Base-by-base conservation (phyloP, 2,888 invertebrate species). In the Rhagonycha lutea region DNA sequence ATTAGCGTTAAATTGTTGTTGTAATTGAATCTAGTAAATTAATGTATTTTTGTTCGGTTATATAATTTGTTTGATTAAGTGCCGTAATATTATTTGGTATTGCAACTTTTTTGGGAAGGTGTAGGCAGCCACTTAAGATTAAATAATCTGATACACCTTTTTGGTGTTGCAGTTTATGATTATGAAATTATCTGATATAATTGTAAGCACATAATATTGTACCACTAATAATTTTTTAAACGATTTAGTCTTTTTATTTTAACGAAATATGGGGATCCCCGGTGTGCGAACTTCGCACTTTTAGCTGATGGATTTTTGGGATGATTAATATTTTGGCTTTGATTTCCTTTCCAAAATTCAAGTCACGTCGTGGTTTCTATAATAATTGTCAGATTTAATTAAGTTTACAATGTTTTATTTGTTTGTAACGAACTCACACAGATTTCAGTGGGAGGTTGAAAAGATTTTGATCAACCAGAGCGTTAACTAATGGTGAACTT, bases 131-230 rank as follows among this genome's bases (percentile, higher is more conserved):
- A 70, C 68, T 68, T 70, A 61, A 69, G 32, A 72, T 72, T 72
- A 61, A 71, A 61, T 68, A 72, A 62, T 72, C 60, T 62, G 74
- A 77, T 74, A 74, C 67, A 70, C 69, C 70, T 61, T 70, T 70
- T 74, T 70, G 74, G 70, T 29, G 60, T 32, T 74, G 69, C 67
- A 67, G 47, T 70, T 70, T 74, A 74, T 74, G 74, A 74, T 74
- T 74, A 47, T 3, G 61, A 72, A 72, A 26, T 68, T 62, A 71
- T 71, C 71, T 71, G 71, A 71, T 70, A 70, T 29, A 63, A 28
- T 26, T 32, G 32, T 26, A 26, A 7, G 26, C n/a, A 47, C 47
- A 7, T n/a, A 47, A 2, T 47, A n/a, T 3, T n/a, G 47, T 28
- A 28, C 7, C 1, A 28, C 28, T 1, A 28, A 9, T 28, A 28